A percentile compares a stretch with the other conserved stretches of the same genome.
These are phyloP conservation scores for Morpho helenor DNA, from an alignment of 2,888 invertebrate species.

Conservation along the genomic window DNA sequence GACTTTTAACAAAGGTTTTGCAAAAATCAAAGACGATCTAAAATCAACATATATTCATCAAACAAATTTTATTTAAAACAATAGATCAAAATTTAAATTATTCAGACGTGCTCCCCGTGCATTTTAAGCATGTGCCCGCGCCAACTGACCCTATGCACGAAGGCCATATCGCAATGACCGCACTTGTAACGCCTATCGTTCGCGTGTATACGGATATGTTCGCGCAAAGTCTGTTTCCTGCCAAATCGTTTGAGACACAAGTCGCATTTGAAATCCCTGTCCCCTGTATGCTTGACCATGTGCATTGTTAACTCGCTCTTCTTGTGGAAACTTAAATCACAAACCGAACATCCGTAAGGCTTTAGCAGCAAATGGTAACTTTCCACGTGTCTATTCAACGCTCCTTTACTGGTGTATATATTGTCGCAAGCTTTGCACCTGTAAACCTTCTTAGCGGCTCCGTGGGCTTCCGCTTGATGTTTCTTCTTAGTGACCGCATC, in stretches of 20 bases:
- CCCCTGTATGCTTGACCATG: slow-evolving; percentile 47
- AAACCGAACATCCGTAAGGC: slow-evolving; percentile 32
- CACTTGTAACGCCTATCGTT: slow-evolving; percentile 41
- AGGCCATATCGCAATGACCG: slow-evolving; percentile 35
- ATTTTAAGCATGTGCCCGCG: slow-evolving; percentile 44
- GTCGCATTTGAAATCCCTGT: slow-evolving; percentile 40
- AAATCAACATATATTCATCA: no score
- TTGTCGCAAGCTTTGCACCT: slow-evolving; percentile 39
- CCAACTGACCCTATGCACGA: slow-evolving; percentile 47
- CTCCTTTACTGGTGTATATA: slow-evolving; percentile 37
- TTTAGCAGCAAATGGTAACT: slow-evolving; percentile 27
- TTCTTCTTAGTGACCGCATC: slow-evolving; percentile 24
- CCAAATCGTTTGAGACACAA: slow-evolving; percentile 45
- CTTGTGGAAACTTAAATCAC: slow-evolving; percentile 35
- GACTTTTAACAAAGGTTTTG: no score
- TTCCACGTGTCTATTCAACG: neutral
- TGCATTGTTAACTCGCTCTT: slow-evolving; percentile 47
- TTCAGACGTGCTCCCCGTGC: no score
- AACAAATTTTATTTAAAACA: no score
- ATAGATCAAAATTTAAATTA: no score
- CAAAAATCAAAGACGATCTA: no score
- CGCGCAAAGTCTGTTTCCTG: slow-evolving; percentile 39
- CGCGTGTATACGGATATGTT: slow-evolving; percentile 45
- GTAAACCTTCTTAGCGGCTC: slow-evolving; percentile 24
- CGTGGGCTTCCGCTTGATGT: slow-evolving; percentile 35